Evolutionary conservation across 2,113 vertebrate genomes (phyloP).

Genomic region (Antigone vipio): DNA sequence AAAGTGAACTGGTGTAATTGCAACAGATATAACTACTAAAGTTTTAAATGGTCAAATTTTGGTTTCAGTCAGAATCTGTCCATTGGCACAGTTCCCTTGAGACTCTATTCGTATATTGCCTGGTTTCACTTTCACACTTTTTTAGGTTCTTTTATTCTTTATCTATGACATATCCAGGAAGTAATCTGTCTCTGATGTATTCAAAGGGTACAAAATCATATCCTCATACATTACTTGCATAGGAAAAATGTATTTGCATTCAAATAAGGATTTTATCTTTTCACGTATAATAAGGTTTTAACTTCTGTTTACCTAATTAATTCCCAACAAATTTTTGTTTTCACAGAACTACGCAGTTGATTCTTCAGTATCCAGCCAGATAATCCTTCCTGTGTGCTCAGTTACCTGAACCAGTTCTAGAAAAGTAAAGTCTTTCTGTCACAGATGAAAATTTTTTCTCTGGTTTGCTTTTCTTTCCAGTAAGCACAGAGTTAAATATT

Average conservation of each 20-base stretch:
- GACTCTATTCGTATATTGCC: not conserved
- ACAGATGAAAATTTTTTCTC: not conserved
- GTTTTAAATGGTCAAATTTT: not conserved
- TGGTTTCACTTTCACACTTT: not conserved
- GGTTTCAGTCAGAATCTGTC: not conserved
- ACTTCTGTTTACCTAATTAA: not conserved
- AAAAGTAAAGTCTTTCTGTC: not conserved
- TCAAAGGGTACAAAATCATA: not conserved
- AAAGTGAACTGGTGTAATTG: not conserved
- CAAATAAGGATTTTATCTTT: not conserved
- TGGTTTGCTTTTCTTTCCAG: not conserved
- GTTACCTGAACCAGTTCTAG: not conserved
- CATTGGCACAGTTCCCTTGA: not conserved
- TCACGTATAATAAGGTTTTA: not conserved
- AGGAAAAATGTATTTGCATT: not conserved
- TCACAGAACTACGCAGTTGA: not conserved
- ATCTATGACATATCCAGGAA: not conserved
- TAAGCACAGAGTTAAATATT: not conserved
- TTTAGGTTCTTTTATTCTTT: not conserved
- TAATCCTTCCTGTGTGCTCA: not conserved
- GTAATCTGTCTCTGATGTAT: not conserved
- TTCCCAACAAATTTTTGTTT: not conserved
- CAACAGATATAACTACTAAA: not conserved
- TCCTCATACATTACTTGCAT: not conserved
- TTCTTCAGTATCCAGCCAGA: not conserved